Evolutionary conservation across 1,140 invertebrate genomes (phyloP).

Genomic region (Trichonephila inaurata): DNA sequence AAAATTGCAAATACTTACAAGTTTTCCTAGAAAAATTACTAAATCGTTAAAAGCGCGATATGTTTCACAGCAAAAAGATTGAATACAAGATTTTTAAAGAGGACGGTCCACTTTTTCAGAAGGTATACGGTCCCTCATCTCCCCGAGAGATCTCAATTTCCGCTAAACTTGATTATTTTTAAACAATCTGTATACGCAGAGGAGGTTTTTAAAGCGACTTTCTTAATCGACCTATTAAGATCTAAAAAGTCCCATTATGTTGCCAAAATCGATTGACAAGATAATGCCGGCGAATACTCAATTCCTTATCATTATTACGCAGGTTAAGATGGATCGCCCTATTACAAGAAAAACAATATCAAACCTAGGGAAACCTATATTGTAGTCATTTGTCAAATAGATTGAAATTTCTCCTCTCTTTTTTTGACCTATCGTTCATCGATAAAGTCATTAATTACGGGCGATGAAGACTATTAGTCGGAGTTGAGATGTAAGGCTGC

Average conservation of each 20-base stretch:
- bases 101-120: no score
- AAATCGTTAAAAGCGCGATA: no score
- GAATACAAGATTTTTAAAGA: no score
- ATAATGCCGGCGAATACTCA: constrained; percentile 53
- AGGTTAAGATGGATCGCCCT: constrained; percentile 56
- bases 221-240: constrained; percentile 72
- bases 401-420: constrained; percentile 58
- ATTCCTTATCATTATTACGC: constrained; percentile 72
- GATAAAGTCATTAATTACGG: constrained; percentile 62
- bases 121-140: background rate
- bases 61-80: no score
- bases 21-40: no score
- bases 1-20: no score
- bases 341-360: constrained; percentile 65
- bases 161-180: constrained; percentile 52
- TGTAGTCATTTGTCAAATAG: constrained; percentile 67
- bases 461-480: constrained; percentile 71
- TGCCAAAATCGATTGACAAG: constrained; percentile 63
- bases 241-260: constrained; percentile 56
- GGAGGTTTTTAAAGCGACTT: constrained; percentile 36
- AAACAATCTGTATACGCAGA: constrained; percentile 67
- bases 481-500: constrained; percentile 63
- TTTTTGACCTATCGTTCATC: constrained; percentile 55
- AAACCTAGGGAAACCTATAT: constrained; percentile 55
- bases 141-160: constrained; percentile 64